Conservation (phyloP, 2,888 invertebrate species). For the Himalopsyche kuldschensis region DNA sequence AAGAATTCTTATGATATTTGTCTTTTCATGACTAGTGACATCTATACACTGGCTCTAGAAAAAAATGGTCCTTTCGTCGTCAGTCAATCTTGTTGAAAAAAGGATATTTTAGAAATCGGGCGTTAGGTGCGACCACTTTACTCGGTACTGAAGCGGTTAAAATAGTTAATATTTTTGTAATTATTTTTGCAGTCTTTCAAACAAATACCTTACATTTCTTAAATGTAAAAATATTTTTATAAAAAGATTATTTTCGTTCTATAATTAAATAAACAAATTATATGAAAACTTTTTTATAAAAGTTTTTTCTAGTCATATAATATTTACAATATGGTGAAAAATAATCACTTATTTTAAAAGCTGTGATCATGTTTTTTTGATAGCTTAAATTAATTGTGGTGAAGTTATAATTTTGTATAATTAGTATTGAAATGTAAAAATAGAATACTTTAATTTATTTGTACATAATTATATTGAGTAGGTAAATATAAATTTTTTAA, state of each 20-base stretch:
- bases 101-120: no score
- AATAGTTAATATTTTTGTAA: no score
- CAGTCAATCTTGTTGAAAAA: no score
- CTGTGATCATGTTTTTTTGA: not conserved
- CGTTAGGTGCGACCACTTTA: no score
- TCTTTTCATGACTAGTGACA: no score
- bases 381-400: not conserved
- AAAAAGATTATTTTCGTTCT: no score
- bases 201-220: not conserved
- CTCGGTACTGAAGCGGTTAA: no score
- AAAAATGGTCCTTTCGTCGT: no score
- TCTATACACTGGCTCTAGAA: no score
- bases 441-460: not conserved
- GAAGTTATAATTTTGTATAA: no score
- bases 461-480: not conserved
- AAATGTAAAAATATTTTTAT: not conserved
- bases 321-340: not conserved
- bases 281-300: not conserved
- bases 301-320: not conserved
- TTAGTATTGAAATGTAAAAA: not conserved
- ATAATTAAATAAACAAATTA: no score
- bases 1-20: no score
- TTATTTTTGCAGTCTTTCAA: not conserved
- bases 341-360: not conserved
- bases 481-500: not conserved